Conservation (phyloP, 2,888 invertebrate genomes). For the Acrocera orbiculus region DNA sequence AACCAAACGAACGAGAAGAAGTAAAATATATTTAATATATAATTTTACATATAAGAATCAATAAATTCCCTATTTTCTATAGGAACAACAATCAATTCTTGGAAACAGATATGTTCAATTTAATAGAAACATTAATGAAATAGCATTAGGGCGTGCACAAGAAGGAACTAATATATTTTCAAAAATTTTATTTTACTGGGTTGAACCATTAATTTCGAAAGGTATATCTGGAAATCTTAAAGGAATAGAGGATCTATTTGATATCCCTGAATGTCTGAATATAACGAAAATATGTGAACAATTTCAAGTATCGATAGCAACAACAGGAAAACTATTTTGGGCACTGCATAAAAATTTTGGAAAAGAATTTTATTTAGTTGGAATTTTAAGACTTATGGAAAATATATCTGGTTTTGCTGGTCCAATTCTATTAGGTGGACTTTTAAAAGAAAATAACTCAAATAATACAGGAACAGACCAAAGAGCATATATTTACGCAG, state of each 20-base stretch:
- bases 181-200: conserved; percentile 73
- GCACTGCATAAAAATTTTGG: conserved; percentile 63
- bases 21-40: conserved; percentile 13
- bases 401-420: conserved; percentile 77
- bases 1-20: conserved; percentile 27
- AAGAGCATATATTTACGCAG: conserved; percentile 44
- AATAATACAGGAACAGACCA: conserved; percentile 51
- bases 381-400: conserved; percentile 60
- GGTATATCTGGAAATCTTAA: conserved; percentile 54
- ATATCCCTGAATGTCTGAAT: conserved; percentile 40
- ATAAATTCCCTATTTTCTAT: conserved; percentile 13
- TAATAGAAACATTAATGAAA: conserved; percentile 47
- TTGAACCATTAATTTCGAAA: conserved; percentile 64
- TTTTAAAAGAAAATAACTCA: conserved; percentile 46
- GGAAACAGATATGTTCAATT: conserved; percentile 43
- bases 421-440: conserved; percentile 66
- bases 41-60: neutral
- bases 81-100: conserved; percentile 46
- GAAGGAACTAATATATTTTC: conserved; percentile 53
- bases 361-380: conserved; percentile 66
- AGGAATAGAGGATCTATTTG: conserved; percentile 65
- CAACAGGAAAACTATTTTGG: conserved; percentile 37
- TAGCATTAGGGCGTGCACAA: conserved; percentile 64
- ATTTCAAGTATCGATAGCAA: conserved; percentile 26
- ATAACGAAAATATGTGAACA: conserved; percentile 23